These are phyloP conservation scores for Mastomys coucha DNA, from an alignment of 2,113 vertebrate species.

Conservation along the genomic window DNA sequence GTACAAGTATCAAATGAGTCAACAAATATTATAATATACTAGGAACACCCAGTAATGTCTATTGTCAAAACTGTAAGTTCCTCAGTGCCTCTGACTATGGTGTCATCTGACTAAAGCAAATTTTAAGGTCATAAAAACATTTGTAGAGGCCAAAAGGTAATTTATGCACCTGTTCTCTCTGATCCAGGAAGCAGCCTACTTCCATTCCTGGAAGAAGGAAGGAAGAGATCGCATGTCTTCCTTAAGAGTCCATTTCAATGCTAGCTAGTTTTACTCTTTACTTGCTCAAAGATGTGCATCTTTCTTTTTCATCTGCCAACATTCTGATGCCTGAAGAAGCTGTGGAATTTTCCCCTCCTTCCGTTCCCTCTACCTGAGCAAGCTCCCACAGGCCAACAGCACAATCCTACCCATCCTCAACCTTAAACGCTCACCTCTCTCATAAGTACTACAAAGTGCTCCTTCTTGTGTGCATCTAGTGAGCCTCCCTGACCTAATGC, in stretches of 20 bases:
- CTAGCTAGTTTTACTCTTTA: background rate
- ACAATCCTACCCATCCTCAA: background rate
- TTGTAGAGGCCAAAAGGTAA: background rate
- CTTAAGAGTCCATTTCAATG: background rate
- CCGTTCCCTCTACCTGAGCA: background rate
- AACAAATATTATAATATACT: background rate
- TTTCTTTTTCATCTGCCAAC: background rate
- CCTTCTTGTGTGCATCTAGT: background rate
- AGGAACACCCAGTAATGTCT: background rate
- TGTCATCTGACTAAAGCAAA: background rate
- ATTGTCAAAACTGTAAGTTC: background rate
- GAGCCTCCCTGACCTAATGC: background rate
- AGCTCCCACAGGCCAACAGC: background rate
- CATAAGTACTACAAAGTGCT: background rate
- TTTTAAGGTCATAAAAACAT: background rate
- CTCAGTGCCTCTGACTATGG: background rate
- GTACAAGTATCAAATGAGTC: background rate
- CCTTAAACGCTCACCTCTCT: background rate
- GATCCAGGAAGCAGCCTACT: background rate
- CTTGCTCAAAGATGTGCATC: background rate
- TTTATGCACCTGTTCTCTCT: background rate
- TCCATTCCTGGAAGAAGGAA: constrained; percentile 3
- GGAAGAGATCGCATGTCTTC: background rate
- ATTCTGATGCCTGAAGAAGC: background rate
- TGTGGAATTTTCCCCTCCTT: background rate